Base-by-base conservation (phyloP, 2,113 vertebrate species). In the Onychorhynchus coronatus region DNA sequence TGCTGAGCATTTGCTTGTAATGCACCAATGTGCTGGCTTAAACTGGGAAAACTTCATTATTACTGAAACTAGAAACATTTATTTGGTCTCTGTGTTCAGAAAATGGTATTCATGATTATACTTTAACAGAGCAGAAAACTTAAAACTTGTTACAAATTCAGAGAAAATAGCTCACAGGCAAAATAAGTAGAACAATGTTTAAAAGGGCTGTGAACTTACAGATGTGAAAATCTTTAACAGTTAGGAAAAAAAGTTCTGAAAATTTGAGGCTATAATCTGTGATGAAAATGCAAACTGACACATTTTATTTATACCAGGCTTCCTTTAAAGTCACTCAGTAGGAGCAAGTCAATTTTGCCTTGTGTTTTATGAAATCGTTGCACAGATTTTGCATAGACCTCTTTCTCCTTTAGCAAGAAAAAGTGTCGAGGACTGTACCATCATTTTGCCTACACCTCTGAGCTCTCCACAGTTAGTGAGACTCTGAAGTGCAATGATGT, bases 221-320 rank as follows among this genome's bases (percentile, higher is more conserved):
- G 28, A 70, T 82, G 52, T 58, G 67, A 93, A 88, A 85, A 61
- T 88, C 56, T 71, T 85, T 52, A 68, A 23, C 35, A 39, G 37
- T 52, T 62, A 50, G 5, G 46, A 66, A 89, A 76, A 76, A 68
- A 47, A 13, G 12, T 58, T 76, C 42, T 76, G 58, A 67, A 73
- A 89, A 66, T n/a, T 62, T 44, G 22, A 12, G 30, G 7, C 56
- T 93, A 11, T 85, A 53, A 80, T 76, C 58, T 79, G 42, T 28
- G 23, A 70, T 42, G 61, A 66, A 94, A 95, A 89, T 53, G 8
- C n/a, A 46, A 93, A 73, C 28, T 39, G n/a, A 52, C 25, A 47
- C 2, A 28, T 88, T 93, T 91, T 93, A 73, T 89, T 96, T 95
- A 79, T 85, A 85, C 17, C 79, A 74, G 25, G 6, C 5, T 73